Evolutionary conservation across 2,113 vertebrate species (phyloP), one percentile per base, ranked within the genome.

Genomic region (Salvator merianae): DNA sequence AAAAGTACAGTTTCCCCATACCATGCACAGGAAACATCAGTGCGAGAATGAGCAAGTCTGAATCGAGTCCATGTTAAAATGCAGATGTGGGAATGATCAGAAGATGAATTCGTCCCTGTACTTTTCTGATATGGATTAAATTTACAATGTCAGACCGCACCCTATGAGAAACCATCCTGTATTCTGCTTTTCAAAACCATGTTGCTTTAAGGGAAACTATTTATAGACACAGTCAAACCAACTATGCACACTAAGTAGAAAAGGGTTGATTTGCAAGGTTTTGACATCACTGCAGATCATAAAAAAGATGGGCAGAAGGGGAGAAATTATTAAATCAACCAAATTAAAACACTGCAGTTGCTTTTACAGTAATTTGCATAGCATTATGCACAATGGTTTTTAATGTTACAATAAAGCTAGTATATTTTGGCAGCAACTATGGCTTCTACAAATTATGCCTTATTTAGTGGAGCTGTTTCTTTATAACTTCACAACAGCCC

Each of bases 371-470:
- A 90, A 94, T 93, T 91, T 84, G 91, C 82, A 85, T 34, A 43
- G 50, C 79, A 90, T 93, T 91, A 91, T 86, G 86, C 86, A 87
- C 80, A 92, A 92, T 43, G 90, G 92, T 90, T 90, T 88, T 90
- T 91, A 91, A 91, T 94, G 92, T 93, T 86, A 88, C 84, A 86
- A 83, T 90, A 88, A 92, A 32, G 85, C 91, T 87, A 88, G 93
- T 94, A 91, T 91, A 88, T 91, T 82, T 90, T 91, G 94, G 93
- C 93, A 94, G 93, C 85, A 77, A 7, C 90, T 84, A 89, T 18
- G 91, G 83, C 89, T 94, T 88, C 89, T 91, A 88, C 88, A 88
- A 91, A 86, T 73, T 22, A 86, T 75, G 87, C 94, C 88, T 86
- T 62, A 47, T 68, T 82, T 47, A 47, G 10, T 7, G 72, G 72